phyloP scores from a whole-genome alignment of 2,113 vertebrate genomes.

The Collichthys lucidus region DNA sequence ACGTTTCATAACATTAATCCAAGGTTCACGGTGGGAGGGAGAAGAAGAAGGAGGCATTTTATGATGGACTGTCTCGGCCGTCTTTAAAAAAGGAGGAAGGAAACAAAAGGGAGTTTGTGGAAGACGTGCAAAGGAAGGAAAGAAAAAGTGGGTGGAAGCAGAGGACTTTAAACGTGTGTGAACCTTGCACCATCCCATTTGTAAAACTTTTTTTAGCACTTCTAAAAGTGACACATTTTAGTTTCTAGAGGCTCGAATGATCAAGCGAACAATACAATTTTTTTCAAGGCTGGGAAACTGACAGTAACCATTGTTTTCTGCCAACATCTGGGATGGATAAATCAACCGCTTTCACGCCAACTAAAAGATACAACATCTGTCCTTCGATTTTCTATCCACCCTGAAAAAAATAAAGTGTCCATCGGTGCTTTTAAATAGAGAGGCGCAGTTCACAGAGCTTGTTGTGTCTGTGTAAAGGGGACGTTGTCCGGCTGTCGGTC shows the following conservation, averaged over 20 bases:
- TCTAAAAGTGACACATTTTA: neutral
- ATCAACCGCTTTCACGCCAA: neutral
- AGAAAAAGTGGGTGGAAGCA: conserved; percentile 10
- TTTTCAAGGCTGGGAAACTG: neutral
- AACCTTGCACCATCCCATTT: conserved; percentile 25
- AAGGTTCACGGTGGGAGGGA: neutral
- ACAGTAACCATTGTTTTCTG: neutral
- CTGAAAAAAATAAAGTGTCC: neutral
- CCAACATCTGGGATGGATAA: neutral
- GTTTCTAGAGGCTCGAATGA: neutral
- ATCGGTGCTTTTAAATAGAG: neutral
- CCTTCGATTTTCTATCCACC: no score
- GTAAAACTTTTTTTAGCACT: neutral
- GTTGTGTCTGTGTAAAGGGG: neutral
- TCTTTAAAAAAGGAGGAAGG: neutral
- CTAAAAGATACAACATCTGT: neutral
- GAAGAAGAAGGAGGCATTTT: neutral
- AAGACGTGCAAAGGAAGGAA: conserved; percentile 29
- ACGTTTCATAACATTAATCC: neutral
- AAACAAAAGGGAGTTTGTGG: conserved; percentile 1
- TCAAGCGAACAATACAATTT: neutral
- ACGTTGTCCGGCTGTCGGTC: no score
- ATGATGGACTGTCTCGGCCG: neutral
- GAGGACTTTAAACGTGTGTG: conserved; percentile 17
- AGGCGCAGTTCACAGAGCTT: neutral